phyloP scores from a whole-genome alignment of 2,113 vertebrate species.

The Cervus canadensis region DNA sequence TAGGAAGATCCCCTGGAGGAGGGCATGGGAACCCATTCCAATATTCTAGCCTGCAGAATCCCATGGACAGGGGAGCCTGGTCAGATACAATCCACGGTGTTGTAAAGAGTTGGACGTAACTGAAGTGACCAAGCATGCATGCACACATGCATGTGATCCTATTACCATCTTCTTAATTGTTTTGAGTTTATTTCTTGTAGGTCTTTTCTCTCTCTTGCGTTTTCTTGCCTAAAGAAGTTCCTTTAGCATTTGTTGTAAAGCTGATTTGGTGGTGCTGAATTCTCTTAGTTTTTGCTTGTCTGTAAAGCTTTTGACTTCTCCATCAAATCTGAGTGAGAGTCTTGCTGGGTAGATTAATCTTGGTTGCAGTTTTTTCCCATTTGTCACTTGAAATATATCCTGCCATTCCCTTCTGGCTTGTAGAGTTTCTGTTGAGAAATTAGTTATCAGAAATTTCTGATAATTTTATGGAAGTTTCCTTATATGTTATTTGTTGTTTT shows the following conservation, averaged over 20 bases:
- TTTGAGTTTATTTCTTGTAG: not conserved
- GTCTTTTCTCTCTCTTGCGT: not conserved
- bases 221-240: not conserved
- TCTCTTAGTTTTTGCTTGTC: not conserved
- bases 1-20: not conserved
- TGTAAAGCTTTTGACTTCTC: not conserved
- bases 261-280: not conserved
- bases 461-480: not conserved
- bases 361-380: not conserved
- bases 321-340: not conserved
- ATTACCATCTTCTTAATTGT: not conserved
- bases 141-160: not conserved
- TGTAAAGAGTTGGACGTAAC: not conserved
- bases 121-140: not conserved
- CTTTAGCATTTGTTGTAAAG: not conserved
- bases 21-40: not conserved
- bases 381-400: not conserved
- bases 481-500: not conserved
- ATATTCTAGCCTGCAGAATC: not conserved
- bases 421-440: not conserved
- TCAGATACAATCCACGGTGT: not conserved
- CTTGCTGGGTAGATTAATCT: not conserved
- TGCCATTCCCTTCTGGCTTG: not conserved
- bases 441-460: not conserved
- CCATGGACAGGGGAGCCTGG: not conserved